Evolutionary conservation across 1,140 invertebrate species (phyloP).

Genomic region (Aphidius gifuensis): DNA sequence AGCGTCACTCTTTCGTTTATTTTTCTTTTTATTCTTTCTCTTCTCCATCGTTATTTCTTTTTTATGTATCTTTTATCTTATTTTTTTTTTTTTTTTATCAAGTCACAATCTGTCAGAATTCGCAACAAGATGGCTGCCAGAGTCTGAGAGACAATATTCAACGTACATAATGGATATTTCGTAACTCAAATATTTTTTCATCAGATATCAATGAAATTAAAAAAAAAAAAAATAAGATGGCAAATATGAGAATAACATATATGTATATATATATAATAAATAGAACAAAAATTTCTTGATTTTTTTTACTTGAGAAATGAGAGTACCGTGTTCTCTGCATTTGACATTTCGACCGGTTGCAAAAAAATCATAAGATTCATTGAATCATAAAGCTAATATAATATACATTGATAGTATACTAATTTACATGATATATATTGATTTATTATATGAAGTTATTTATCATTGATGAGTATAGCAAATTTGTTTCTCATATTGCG

Average conservation of each 20-base stretch:
- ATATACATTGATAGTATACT: too few relatives aligned
- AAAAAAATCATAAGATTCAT: neutral
- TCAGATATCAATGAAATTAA: neutral
- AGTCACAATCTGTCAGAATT: constrained; percentile 15
- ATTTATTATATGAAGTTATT: too few relatives aligned
- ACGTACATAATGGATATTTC: too few relatives aligned
- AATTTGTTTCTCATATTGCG: too few relatives aligned
- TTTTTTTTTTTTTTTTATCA: neutral
- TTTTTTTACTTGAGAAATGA: constrained; percentile 10
- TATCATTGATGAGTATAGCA: too few relatives aligned
- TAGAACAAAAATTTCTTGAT: neutral
- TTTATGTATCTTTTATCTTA: neutral
- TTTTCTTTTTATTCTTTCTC: neutral
- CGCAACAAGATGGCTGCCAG: constrained; percentile 20
- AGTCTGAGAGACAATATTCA: neutral
- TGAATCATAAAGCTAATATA: too few relatives aligned
- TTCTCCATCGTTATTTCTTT: neutral
- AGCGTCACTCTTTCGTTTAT: neutral
- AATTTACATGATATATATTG: too few relatives aligned
- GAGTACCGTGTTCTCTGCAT: constrained; percentile 4
- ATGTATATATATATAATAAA: neutral
- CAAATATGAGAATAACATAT: neutral
- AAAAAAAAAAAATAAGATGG: neutral
- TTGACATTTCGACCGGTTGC: constrained; percentile 9
- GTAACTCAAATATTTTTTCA: too few relatives aligned